phyloP scores from a whole-genome alignment of 2,888 invertebrate species.

The Apodemia duryi region DNA sequence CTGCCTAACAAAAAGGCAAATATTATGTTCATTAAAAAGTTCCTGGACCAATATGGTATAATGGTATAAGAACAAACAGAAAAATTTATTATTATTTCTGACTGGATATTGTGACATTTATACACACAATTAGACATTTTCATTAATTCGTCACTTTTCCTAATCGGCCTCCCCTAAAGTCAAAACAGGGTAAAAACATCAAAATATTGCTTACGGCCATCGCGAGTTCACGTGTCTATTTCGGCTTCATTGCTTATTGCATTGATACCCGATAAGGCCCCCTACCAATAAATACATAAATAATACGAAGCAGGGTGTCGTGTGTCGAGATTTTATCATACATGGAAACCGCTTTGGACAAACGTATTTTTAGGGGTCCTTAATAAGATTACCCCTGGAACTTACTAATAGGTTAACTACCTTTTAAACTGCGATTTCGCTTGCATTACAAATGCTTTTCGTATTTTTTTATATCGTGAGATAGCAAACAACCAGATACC shows the following conservation, averaged over 20 bases:
- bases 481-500: too few species aligned
- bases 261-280: constrained; percentile 38
- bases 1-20: too few species aligned
- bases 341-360: constrained; percentile 12
- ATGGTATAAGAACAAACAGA: background rate
- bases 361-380: background rate
- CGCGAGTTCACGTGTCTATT: constrained; percentile 8
- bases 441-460: too few species aligned
- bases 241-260: constrained; percentile 25
- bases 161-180: background rate
- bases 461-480: too few species aligned
- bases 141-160: background rate
- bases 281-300: constrained; percentile 53
- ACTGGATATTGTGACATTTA: background rate
- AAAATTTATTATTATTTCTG: too few species aligned
- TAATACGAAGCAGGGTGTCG: constrained; percentile 40
- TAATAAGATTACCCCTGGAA: background rate
- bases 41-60: too few species aligned
- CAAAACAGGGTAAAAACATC: background rate
- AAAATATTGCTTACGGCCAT: constrained; percentile 5
- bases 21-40: too few species aligned
- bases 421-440: too few species aligned
- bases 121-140: background rate
- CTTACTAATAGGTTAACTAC: too few species aligned
- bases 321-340: constrained; percentile 14